Evolutionary conservation across 1,140 invertebrate species (phyloP), one percentile per base, ranked within the genome.

Genomic region (Tenebrio molitor): DNA sequence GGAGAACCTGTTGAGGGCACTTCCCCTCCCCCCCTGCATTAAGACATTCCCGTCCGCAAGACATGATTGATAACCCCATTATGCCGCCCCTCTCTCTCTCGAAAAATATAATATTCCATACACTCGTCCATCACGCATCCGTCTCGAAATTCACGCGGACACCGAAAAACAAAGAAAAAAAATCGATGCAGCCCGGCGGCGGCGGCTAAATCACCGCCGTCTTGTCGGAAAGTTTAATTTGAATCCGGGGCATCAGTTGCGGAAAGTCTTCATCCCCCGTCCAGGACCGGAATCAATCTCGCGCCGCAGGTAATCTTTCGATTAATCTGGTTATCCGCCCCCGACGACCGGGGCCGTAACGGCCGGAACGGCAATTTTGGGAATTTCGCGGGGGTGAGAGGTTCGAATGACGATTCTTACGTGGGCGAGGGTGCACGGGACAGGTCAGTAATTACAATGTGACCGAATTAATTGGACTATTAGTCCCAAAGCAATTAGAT

Each of bases 251-350:
- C 50, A 29, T 58, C 50, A 58, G 50, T 58, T 58, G 50, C 50
- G 50, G 50, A 58, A 58, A 58, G 50, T 58, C 50, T 58, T 12
- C 36, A 29, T 58, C 10, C 50, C 46, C 50, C 7, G 44, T 50
- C 44, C 44, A 50, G 23, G 21, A 15, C 50, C 50, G 23, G 46
- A 68, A 68, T 68, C 66, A 68, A 68, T 68, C 66, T 29, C 41
- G 29, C 41, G 29, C 41, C 21, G 66, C 66, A 68, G 66, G 66
- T 68, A 68, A 68, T 68, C 69, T 74, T 70, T 74, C 62, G 63
- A 70, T 70, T 74, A 70, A 74, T 74, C 69, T 70, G 58, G 67
- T 69, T 64, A 67, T 1, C 65, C 62, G 53, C 64, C 62, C 72
- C 12, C 65, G 62, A 36, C 21, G 19, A 46, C 42, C 36, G 36